Percentiles rank a stretch among this genome's conserved stretches.
Conservation (phyloP, 2,797 vertebrate species). For the Ctenochaetus hawaiiensis region DNA sequence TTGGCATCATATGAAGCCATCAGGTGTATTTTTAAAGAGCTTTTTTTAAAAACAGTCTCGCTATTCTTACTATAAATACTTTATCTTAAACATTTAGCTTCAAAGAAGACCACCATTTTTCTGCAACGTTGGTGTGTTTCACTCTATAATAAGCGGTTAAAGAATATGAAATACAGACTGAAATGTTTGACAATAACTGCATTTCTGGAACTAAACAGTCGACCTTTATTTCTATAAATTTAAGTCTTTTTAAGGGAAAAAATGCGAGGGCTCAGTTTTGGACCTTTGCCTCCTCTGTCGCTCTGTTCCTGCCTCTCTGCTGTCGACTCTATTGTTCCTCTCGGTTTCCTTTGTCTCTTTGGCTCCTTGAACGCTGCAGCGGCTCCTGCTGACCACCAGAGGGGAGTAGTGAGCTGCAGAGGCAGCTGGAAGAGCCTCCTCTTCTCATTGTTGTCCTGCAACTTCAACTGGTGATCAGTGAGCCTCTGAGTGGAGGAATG, state of each 20-base stretch:
- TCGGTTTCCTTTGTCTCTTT: slow-evolving; percentile 58
- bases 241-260: no score
- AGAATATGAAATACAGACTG: not conserved
- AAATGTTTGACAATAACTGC: not conserved
- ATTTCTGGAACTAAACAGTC: not conserved
- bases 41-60: no score
- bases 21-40: no score
- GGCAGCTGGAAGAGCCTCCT: not conserved
- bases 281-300: not conserved
- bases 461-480: slow-evolving; percentile 19
- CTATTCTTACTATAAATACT: no score
- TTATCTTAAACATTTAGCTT: no score
- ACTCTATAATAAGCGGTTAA: not conserved
- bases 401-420: slow-evolving; percentile 46
- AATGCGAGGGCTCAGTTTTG: not conserved
- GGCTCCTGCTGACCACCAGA: slow-evolving; percentile 33
- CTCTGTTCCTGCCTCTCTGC: slow-evolving; percentile 10
- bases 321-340: slow-evolving; percentile 39
- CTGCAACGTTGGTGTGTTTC: not conserved
- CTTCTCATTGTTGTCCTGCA: slow-evolving; percentile 23
- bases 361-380: slow-evolving; percentile 12
- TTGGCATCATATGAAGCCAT: no score
- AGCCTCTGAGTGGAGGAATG: slow-evolving; percentile 49
- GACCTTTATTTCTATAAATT: not conserved
- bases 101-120: not conserved